Evolutionary conservation across 2,113 vertebrate species (phyloP).

Genomic region (Gymnocephalus cernua): DNA sequence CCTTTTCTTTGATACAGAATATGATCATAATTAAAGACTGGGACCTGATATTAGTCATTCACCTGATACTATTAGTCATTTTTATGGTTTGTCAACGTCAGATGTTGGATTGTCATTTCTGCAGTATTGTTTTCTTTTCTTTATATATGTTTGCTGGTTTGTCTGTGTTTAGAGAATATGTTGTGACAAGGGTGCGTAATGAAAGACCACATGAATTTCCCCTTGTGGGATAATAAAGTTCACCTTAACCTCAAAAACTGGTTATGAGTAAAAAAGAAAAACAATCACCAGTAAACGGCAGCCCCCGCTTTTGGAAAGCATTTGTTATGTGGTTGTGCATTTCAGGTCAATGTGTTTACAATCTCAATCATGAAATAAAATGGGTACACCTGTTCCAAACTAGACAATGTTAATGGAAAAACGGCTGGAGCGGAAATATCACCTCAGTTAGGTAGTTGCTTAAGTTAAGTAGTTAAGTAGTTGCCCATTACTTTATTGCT

Average conservation of each 20-base stretch:
- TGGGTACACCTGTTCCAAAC: constrained; percentile 33
- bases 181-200: no score
- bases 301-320: constrained; percentile 8
- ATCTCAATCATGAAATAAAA: constrained; percentile 27
- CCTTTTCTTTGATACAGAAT: not conserved
- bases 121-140: no score
- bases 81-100: no score
- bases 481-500: constrained; percentile 47
- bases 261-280: not conserved
- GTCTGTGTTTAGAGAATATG: no score
- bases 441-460: constrained; percentile 7
- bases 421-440: constrained; percentile 67
- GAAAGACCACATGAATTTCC: no score
- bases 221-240: no score
- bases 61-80: no score
- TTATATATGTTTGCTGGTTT: no score
- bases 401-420: constrained; percentile 55
- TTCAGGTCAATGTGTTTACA: constrained; percentile 42
- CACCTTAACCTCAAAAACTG: not conserved
- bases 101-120: no score
- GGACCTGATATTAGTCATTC: no score
- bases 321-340: not conserved
- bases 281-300: not conserved
- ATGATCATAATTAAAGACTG: not conserved
- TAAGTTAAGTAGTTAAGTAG: constrained; percentile 45